phyloP scores from a whole-genome alignment of 2,797 vertebrate genomes.

The Pseudochirops corinnae region DNA sequence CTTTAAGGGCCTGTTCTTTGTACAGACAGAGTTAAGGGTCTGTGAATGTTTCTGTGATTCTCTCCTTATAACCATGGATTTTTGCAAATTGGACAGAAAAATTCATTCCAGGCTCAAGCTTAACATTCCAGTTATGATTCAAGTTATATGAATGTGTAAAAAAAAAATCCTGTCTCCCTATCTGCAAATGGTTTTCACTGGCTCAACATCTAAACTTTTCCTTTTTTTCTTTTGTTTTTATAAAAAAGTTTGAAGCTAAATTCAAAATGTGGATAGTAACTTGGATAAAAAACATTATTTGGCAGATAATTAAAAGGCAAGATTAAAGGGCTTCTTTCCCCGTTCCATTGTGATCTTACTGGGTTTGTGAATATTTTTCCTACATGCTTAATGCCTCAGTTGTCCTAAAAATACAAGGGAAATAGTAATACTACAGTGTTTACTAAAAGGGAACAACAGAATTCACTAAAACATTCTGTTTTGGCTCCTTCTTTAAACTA shows the following conservation, averaged over 20 bases:
- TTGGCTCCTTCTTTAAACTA: not conserved
- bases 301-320: slow-evolving; percentile 28
- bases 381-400: not conserved
- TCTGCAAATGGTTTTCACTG: slow-evolving; percentile 12
- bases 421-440: not conserved
- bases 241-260: slow-evolving; percentile 24
- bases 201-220: not conserved
- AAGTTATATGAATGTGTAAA: slow-evolving; percentile 35
- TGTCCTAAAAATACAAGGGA: not conserved
- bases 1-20: not conserved
- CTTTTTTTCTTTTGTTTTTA: not conserved
- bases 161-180: slow-evolving; percentile 22
- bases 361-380: slow-evolving; percentile 32
- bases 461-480: not conserved
- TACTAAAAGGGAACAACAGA: not conserved
- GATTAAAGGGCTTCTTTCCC: not conserved
- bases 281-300: slow-evolving; percentile 48
- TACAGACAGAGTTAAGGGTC: slow-evolving; percentile 29
- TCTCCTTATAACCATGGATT: slow-evolving; percentile 52
- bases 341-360: not conserved
- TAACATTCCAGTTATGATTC: slow-evolving; percentile 35
- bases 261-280: slow-evolving; percentile 15
- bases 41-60: slow-evolving; percentile 62
- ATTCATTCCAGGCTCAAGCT: slow-evolving; percentile 56
- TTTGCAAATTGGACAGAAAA: slow-evolving; percentile 65